phyloP scores from a whole-genome alignment of 1,140 invertebrate genomes.

The Diploscapter pachys region DNA sequence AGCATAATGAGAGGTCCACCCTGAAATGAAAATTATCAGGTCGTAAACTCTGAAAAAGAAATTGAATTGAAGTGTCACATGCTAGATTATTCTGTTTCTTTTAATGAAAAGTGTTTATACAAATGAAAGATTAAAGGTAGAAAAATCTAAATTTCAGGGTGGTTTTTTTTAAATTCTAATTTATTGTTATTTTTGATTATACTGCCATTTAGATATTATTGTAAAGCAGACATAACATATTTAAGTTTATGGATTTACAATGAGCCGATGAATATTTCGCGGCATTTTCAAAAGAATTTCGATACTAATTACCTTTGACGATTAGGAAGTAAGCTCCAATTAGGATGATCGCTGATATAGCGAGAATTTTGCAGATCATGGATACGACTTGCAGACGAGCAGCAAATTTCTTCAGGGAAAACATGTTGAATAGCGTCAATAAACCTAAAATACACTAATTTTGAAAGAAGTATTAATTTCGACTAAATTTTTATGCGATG shows the following conservation, averaged over 20 bases:
- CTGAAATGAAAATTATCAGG: background rate
- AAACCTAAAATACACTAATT: constrained; percentile 20
- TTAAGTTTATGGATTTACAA: background rate
- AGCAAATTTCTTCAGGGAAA: constrained; percentile 24
- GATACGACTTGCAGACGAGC: constrained; percentile 25
- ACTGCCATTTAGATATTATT: background rate
- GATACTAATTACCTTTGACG: constrained; percentile 4
- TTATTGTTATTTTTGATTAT: background rate
- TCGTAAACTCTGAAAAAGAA: too few relatives aligned
- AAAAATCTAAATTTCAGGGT: too few relatives aligned
- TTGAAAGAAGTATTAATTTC: background rate
- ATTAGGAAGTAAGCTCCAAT: constrained; percentile 31
- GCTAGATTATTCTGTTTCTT: too few relatives aligned
- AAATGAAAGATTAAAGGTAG: too few relatives aligned
- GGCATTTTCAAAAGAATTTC: background rate
- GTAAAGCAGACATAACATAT: background rate
- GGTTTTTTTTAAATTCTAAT: background rate
- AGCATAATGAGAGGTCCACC: constrained; percentile 9
- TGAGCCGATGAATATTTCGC: background rate
- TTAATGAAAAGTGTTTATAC: too few relatives aligned
- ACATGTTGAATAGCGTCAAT: constrained; percentile 30
- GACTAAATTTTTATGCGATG: background rate
- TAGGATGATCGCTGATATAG: constrained; percentile 18
- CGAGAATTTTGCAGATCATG: constrained; percentile 25
- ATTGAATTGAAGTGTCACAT: too few relatives aligned